phyloP scores from a whole-genome alignment of 1,140 invertebrate species.

The Capitella teleta region DNA sequence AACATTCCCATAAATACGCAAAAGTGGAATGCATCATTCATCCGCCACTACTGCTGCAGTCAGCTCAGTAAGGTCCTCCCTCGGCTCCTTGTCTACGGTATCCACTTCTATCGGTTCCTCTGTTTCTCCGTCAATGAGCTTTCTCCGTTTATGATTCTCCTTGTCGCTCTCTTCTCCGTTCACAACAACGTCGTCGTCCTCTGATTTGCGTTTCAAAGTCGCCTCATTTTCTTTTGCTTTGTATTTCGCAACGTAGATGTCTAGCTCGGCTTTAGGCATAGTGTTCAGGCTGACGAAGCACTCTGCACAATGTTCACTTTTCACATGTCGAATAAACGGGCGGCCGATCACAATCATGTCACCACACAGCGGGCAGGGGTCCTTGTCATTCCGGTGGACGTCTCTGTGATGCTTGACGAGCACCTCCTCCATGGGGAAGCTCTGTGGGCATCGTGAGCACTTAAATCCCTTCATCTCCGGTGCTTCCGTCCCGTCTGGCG shows the following conservation, averaged over 20 bases:
- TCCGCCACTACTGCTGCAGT: no score
- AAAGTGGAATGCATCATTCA: no score
- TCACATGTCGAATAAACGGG: conserved; percentile 10
- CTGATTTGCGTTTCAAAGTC: background rate
- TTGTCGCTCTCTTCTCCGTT: background rate
- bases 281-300: conserved; percentile 1
- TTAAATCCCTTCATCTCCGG: background rate
- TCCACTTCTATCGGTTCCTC: background rate
- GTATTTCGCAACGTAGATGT: background rate
- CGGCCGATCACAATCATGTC: conserved; percentile 9
- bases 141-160: background rate
- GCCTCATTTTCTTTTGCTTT: no score
- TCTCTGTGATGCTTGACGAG: conserved; percentile 3
- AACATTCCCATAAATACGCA: no score
- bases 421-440: background rate
- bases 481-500: no score
- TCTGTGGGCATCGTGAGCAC: conserved; percentile 10
- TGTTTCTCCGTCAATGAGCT: background rate
- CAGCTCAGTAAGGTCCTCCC: no score
- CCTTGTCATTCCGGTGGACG: conserved; percentile 6
- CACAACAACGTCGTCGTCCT: background rate
- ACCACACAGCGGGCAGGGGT: conserved; percentile 7
- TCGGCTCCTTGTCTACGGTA: no score
- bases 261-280: background rate
- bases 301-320: conserved; percentile 2